Percentiles rank a stretch among this genome's conserved stretches.
phyloP scores from a whole-genome alignment of 1,140 invertebrate genomes.

The Planococcus citri region DNA sequence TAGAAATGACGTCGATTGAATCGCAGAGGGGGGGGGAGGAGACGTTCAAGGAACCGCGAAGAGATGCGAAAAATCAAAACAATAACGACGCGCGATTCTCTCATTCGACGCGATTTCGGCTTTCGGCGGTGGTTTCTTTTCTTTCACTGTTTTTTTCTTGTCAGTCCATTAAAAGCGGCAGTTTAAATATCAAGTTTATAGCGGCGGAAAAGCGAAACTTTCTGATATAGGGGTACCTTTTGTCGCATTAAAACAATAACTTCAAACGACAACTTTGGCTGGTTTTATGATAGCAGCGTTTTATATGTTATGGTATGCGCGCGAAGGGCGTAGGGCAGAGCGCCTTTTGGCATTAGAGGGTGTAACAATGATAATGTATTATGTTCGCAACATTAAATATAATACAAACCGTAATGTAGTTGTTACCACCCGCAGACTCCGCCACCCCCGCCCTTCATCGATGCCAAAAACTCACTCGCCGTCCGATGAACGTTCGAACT shows the following conservation, averaged over 20 bases:
- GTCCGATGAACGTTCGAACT: not conserved
- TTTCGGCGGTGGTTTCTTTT: not conserved
- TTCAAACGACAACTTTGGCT: constrained; percentile 1
- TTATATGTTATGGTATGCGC: not conserved
- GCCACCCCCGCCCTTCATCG: not conserved
- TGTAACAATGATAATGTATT: constrained; percentile 17
- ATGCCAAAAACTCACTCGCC: constrained; percentile 4
- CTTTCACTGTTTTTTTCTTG: not conserved
- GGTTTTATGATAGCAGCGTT: constrained; percentile 2
- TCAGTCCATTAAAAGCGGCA: not conserved
- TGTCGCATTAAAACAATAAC: constrained; percentile 7
- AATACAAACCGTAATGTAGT: constrained; percentile 17
- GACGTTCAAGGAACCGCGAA: too few relatives aligned
- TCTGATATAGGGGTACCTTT: constrained; percentile 6
- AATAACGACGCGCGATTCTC: too few relatives aligned
- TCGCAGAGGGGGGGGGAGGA: too few relatives aligned
- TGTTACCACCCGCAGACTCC: not conserved
- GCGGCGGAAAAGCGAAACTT: not conserved
- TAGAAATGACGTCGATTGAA: not conserved
- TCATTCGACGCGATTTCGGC: not conserved
- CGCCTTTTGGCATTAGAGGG: constrained; percentile 1
- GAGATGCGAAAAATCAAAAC: not conserved
- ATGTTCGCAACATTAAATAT: constrained; percentile 19
- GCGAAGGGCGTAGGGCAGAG: not conserved
- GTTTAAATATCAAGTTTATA: constrained; percentile 4